Conservation (phyloP, 64 coral and sea anemone genomes). For the Stylophora pistillata region DNA sequence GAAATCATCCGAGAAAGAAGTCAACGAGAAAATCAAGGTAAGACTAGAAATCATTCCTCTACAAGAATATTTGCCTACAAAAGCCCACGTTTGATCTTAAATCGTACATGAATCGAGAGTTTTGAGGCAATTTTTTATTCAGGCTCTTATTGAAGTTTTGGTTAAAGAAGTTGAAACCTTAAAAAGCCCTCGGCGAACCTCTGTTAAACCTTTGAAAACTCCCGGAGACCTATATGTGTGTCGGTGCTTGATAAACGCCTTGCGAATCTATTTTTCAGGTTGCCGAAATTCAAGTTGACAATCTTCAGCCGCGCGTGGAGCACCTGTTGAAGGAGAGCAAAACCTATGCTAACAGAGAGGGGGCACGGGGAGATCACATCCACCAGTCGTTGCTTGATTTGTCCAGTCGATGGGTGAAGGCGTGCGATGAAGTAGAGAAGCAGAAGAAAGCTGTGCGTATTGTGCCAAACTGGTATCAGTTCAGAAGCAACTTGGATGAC, state of each 20-base stretch:
- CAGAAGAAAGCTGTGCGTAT: constrained; percentile 79
- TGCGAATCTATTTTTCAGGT: constrained; percentile 8
- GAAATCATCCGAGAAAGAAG: constrained; percentile 35
- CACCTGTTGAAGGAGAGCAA: constrained; percentile 84
- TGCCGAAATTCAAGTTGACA: constrained; percentile 67
- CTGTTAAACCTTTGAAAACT: too few species aligned
- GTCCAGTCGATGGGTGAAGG: constrained; percentile 89
- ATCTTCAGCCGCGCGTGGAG: constrained; percentile 83
- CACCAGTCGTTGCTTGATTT: constrained; percentile 90
- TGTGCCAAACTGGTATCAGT: constrained; percentile 94
- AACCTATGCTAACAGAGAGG: constrained; percentile 59
- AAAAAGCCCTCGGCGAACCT: too few species aligned
- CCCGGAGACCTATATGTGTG: too few species aligned
- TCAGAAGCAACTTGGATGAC: constrained; percentile 82
- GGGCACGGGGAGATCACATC: constrained; percentile 61
- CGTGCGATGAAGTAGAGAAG: constrained; percentile 80
- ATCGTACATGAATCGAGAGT: too few species aligned
- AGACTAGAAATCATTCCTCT: background rate
- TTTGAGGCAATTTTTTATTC: too few species aligned
- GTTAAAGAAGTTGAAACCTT: too few species aligned
- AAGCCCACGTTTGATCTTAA: too few species aligned
- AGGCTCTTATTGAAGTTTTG: too few species aligned
- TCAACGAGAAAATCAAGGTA: constrained; percentile 74
- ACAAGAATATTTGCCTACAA: too few species aligned
- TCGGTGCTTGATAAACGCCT: too few species aligned